A percentile compares a stretch with the other conserved stretches of the same genome.
These are phyloP conservation scores for Acromyrmex heyeri DNA, from an alignment of 1,140 invertebrate genomes.

Conservation along the genomic window DNA sequence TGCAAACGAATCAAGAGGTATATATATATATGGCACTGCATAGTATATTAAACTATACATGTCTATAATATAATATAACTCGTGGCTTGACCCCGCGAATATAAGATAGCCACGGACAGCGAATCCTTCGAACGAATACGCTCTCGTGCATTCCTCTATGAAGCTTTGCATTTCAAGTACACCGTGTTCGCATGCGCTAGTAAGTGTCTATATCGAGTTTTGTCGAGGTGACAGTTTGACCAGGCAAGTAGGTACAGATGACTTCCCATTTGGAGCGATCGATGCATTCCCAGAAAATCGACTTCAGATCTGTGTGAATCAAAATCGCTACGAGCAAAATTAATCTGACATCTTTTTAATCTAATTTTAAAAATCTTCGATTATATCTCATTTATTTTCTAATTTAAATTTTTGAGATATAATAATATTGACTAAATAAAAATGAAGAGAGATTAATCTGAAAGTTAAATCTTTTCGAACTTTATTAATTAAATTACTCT, in stretches of 20 bases:
- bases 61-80: background rate
- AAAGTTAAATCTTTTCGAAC: slow-evolving; percentile 1
- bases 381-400: background rate
- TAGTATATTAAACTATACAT: slow-evolving; percentile 16
- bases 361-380: background rate
- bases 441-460: background rate
- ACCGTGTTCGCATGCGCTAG: slow-evolving; percentile 70
- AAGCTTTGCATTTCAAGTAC: slow-evolving; percentile 56
- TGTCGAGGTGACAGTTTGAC: slow-evolving; percentile 56
- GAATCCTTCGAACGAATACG: slow-evolving; percentile 58
- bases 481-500: background rate
- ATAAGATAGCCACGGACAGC: slow-evolving; percentile 24
- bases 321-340: slow-evolving; percentile 22
- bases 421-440: background rate
- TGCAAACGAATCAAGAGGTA: slow-evolving; percentile 43
- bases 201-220: slow-evolving; percentile 32
- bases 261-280: slow-evolving; percentile 57
- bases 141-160: slow-evolving; percentile 53
- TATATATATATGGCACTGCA: slow-evolving; percentile 1
- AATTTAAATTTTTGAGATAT: background rate
- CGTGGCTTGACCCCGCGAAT: background rate
- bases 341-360: background rate
- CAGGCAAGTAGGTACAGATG: slow-evolving; percentile 58
- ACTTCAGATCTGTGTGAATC: background rate
- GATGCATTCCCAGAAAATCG: slow-evolving; percentile 30